These are phyloP conservation scores for Liposcelis brunnea DNA, from an alignment of 2,888 invertebrate species.

Conservation along the genomic window DNA sequence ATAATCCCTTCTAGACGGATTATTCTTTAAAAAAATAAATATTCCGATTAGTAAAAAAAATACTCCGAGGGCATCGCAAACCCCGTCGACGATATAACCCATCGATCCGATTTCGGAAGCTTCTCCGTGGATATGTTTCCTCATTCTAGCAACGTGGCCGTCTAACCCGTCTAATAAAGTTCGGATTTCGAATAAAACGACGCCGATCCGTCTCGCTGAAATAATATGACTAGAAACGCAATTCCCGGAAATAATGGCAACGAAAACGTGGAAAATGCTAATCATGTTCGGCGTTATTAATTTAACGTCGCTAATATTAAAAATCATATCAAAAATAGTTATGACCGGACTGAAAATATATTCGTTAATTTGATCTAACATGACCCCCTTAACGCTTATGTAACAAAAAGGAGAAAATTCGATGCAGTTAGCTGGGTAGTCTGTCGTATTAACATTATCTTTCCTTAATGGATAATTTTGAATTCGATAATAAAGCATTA, in stretches of 20 bases:
- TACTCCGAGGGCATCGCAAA: constrained; percentile 64
- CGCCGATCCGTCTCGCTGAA: constrained; percentile 50
- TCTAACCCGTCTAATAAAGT: constrained; percentile 75
- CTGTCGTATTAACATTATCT: constrained; percentile 16
- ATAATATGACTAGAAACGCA: constrained; percentile 55
- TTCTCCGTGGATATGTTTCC: constrained; percentile 57
- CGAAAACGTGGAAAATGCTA: constrained; percentile 58
- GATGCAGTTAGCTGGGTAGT: constrained; percentile 17
- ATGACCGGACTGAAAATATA: constrained; percentile 67
- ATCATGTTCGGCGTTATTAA: constrained; percentile 70
- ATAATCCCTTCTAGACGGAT: constrained; percentile 56
- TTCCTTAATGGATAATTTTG: constrained; percentile 36
- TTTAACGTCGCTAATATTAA: constrained; percentile 26
- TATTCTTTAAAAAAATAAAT: constrained; percentile 47
- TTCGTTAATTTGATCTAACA: constrained; percentile 69
- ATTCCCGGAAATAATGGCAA: constrained; percentile 58
- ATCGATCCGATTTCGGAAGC: constrained; percentile 61
- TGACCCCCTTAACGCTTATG: constrained; percentile 65
- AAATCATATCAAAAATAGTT: constrained; percentile 47
- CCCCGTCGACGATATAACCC: constrained; percentile 68
- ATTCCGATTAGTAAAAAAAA: constrained; percentile 52
- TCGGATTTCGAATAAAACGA: constrained; percentile 59
- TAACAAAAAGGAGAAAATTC: constrained; percentile 57
- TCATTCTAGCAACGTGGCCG: constrained; percentile 65
- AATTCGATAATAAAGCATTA: constrained; percentile 49